phyloP scores from a whole-genome alignment of 2,797 vertebrate species.

The Falco cherrug region DNA sequence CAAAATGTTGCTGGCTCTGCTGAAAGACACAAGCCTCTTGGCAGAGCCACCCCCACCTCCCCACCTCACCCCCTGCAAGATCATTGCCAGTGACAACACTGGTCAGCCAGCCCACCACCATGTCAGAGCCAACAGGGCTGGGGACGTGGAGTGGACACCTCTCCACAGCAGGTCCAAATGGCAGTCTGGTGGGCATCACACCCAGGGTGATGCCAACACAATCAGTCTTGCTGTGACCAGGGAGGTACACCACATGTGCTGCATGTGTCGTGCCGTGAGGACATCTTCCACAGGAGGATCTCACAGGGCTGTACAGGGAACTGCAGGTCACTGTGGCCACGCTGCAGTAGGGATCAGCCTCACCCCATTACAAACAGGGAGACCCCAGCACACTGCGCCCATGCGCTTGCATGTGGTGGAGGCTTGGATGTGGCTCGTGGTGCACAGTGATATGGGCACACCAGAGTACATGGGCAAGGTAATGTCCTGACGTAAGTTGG shows the following conservation, averaged over 20 bases:
- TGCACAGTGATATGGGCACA: neutral
- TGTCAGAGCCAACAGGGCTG: neutral
- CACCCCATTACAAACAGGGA: neutral
- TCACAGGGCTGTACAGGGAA: neutral
- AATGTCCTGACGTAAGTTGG: rapidly evolving
- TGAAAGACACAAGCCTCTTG: neutral
- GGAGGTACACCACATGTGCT: neutral
- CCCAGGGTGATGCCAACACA: neutral
- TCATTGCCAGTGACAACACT: neutral
- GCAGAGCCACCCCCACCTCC: neutral
- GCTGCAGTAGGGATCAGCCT: neutral
- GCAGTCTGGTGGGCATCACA: neutral
- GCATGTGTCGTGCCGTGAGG: neutral
- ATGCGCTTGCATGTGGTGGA: rapidly evolving
- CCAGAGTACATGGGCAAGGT: neutral
- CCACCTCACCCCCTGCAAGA: neutral
- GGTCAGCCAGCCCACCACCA: neutral
- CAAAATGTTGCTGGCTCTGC: neutral
- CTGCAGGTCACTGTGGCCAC: neutral
- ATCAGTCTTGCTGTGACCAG: neutral
- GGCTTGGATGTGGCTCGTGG: rapidly evolving
- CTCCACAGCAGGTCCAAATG: neutral
- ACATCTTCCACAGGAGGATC: neutral
- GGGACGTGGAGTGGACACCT: neutral
- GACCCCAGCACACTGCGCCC: too few species aligned